Evolutionary conservation across 2,797 vertebrate genomes (phyloP), one percentile per base, ranked within the genome.

Genomic region (Mus spretus): DNA sequence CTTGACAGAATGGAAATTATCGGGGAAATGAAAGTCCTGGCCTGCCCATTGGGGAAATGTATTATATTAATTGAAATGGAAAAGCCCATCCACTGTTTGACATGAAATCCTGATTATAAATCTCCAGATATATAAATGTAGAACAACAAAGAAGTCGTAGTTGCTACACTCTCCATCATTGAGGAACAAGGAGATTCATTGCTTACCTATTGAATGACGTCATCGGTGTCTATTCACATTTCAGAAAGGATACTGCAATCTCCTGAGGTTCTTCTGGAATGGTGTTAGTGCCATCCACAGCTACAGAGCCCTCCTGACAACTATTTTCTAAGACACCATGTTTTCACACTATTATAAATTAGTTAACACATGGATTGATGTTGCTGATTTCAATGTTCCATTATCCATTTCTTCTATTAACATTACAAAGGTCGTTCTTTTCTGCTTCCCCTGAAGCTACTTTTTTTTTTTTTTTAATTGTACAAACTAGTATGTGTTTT

Each of bases 391-490:
- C 14, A 86, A 59, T 2, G 5, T 77, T n/a, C 11, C 44, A 57
- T 57, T 80, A 34, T 15, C 89, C 12, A 53, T 57, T 1, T 72
- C 3, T 86, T 8, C 0, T 57, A 26, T 87, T 34, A 94, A 26
- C 40, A 86, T 81, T 91, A 91, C n/a, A 44, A 3, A 77, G 67
- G 12, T 72, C 6, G 0, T 3, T 37, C 2, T 70, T 88, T 65
- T 37, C 3, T 28, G 53, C 15, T 67, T 5, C 1, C 19, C 24
- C n/a, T 86, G 37, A 86, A 72, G 0, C 17, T 61, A 65, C 57
- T 10, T 94, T 72, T 95, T 1, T 57, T 10, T 94, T 72, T 95
- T 1, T 96, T 74, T 90, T 19, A 3, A 72, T 94, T 95, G 13
- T 31, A 70, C 85, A 91, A 89, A 86, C 20, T 17, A 57, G 1